phyloP scores from a whole-genome alignment of 1,140 invertebrate genomes.

The Penaeus indicus region DNA sequence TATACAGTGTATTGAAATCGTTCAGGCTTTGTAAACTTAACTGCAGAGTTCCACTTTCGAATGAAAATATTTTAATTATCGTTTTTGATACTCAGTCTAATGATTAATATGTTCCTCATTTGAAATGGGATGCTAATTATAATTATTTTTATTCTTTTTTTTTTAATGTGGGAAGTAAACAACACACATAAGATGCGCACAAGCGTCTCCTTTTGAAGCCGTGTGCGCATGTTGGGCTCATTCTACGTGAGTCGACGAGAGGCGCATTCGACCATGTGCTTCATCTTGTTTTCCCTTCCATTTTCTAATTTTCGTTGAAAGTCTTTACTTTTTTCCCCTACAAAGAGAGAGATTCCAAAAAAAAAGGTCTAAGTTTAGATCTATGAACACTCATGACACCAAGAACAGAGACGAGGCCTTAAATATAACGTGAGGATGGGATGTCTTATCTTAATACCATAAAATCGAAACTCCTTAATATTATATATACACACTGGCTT shows the following conservation, averaged over 20 bases:
- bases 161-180: not conserved
- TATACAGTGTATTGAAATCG: constrained; percentile 40
- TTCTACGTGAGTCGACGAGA: constrained; percentile 19
- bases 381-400: too few relatives aligned
- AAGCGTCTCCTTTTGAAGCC: constrained; percentile 48
- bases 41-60: constrained; percentile 26
- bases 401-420: too few relatives aligned
- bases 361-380: too few relatives aligned
- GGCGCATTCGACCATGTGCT: constrained; percentile 25
- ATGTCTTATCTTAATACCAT: too few relatives aligned
- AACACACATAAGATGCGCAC: constrained; percentile 33
- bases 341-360: constrained; percentile 17
- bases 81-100: not conserved
- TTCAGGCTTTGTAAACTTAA: constrained; percentile 44
- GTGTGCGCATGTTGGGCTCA: constrained; percentile 51
- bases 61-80: not conserved
- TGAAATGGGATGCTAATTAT: not conserved
- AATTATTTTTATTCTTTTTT: not conserved
- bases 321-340: not conserved
- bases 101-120: constrained; percentile 16
- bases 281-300: not conserved
- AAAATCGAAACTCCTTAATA: too few relatives aligned
- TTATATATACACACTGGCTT: too few relatives aligned
- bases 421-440: too few relatives aligned
- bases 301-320: not conserved